A percentile compares a stretch with the other conserved stretches of the same genome.
Conservation (phyloP, 2,797 vertebrate species). For the Chanos chanos region DNA sequence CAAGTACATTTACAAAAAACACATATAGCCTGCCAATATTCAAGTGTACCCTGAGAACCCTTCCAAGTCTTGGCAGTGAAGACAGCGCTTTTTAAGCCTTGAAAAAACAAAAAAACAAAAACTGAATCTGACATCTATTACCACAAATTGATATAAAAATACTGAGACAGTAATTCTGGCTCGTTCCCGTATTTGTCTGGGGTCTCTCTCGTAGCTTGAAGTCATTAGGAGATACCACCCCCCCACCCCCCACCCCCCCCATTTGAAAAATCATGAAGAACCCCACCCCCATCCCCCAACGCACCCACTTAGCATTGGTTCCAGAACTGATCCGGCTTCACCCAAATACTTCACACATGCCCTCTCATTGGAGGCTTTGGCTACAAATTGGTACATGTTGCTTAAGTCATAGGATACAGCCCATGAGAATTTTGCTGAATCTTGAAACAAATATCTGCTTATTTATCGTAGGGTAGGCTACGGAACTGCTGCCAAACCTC, state of each 20-base stretch:
- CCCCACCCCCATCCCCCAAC: slow-evolving; percentile 2
- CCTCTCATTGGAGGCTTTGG: slow-evolving; percentile 17
- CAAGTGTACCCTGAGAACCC: slow-evolving; percentile 10
- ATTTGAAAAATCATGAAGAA: too few relatives aligned
- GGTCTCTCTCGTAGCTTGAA: slow-evolving; percentile 11
- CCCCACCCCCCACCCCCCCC: too few relatives aligned
- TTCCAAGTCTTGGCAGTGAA: slow-evolving; percentile 14
- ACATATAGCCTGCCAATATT: slow-evolving; percentile 21
- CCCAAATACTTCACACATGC: slow-evolving; percentile 21
- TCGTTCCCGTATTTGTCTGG: background rate
- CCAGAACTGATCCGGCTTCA: slow-evolving; percentile 8
- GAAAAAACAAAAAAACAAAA: background rate
- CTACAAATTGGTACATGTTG: slow-evolving; percentile 59
- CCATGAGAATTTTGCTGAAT: slow-evolving; percentile 51
- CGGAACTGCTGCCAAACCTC: slow-evolving; percentile 26
- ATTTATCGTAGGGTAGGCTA: slow-evolving; percentile 53
- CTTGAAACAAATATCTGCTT: slow-evolving; percentile 54
- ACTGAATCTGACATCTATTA: slow-evolving; percentile 39
- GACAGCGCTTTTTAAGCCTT: slow-evolving; percentile 12
- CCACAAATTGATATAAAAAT: slow-evolving; percentile 28
- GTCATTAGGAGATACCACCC: slow-evolving; percentile 32
- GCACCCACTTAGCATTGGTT: too few relatives aligned
- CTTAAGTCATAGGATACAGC: slow-evolving; percentile 48
- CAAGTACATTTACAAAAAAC: slow-evolving; percentile 25
- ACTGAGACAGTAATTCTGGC: slow-evolving; percentile 9